Base-by-base conservation (phyloP, 53 echinoderm and acorn worm species). In the Echinometra lucunter region DNA sequence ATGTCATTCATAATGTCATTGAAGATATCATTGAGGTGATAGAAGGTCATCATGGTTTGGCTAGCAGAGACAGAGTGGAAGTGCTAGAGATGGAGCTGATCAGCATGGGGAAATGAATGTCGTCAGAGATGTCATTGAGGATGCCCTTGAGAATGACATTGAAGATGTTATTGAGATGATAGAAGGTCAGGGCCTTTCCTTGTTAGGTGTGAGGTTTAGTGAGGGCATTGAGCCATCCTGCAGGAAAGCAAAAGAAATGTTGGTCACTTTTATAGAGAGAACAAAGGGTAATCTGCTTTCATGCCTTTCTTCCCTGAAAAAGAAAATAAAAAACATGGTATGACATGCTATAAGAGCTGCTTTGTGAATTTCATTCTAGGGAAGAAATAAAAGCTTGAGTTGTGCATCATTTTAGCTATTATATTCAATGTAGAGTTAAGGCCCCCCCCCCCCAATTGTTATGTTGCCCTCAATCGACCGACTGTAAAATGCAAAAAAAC, bases 111-210 rank as follows among this genome's bases (percentile, higher is more conserved):
- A 70, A 72, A 1, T 32, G 72, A 19, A 0, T 1, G 35, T n/a
- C n/a, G n/a, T n/a, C 1, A 72, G 70, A 72, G 23, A 72, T 35
- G 9, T 72, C 35, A 6, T 72, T 8, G 12, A 66, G 18, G 21
- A 35, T 72, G 72, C 34, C 72, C 19, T 72, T 72, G 82, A 82
- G 21, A 82, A 42, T 44, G 82, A 21, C 82, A 42, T 82, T 82
- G 42, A 82, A 23, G 42, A 23, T 82, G 45, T 42, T 25, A 42
- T 82, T 82, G 82, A 82, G 83, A 47, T 47, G 83, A 49, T 47
- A 6, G 45, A 83, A 83, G 49, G 83, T 83, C 83, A 83, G 25
- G 17, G 8, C 1, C 47, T 44, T n/a, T 85, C 35, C n/a, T 12
- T 16, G 11, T 12, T 2, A 9, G 53, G 45, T 1, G 2, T 47